Conservation (phyloP, 2,888 invertebrate species). For the Drosophila glabriapex region DNA sequence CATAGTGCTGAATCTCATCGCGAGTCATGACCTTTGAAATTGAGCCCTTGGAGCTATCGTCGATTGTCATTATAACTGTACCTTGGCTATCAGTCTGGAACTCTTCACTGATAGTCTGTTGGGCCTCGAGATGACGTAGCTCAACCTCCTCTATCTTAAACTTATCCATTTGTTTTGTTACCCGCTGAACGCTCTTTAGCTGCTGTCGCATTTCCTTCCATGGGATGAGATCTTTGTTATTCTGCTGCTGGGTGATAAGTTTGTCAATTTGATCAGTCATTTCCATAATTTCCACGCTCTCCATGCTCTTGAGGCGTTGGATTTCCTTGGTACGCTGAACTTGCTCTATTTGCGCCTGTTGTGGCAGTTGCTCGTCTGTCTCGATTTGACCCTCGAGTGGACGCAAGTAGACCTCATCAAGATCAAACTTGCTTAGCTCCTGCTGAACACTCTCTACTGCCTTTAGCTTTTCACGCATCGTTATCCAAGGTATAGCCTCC, state of each 20-base stretch:
- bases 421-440: conserved; percentile 83
- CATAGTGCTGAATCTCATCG: conserved; percentile 83
- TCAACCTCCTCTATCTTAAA: conserved; percentile 86
- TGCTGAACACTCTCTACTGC: conserved; percentile 85
- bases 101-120: conserved; percentile 85
- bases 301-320: conserved; percentile 84
- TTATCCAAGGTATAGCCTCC: conserved; percentile 84
- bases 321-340: conserved; percentile 85
- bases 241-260: conserved; percentile 82
- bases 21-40: conserved; percentile 76
- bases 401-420: conserved; percentile 86
- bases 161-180: conserved; percentile 85
- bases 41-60: conserved; percentile 81
- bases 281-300: conserved; percentile 84
- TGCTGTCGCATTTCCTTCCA: conserved; percentile 85
- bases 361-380: conserved; percentile 68
- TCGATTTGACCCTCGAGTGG: conserved; percentile 74
- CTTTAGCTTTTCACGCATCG: conserved; percentile 84
- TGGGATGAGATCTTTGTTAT: conserved; percentile 80
- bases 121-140: conserved; percentile 82
- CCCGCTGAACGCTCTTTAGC: conserved; percentile 84
- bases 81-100: conserved; percentile 87
- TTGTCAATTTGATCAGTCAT: conserved; percentile 84
- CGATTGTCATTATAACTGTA: conserved; percentile 87
- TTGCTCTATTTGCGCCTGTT: conserved; percentile 81